Base-by-base conservation (phyloP, 2,797 vertebrate genomes). In the Rachycentron canadum region DNA sequence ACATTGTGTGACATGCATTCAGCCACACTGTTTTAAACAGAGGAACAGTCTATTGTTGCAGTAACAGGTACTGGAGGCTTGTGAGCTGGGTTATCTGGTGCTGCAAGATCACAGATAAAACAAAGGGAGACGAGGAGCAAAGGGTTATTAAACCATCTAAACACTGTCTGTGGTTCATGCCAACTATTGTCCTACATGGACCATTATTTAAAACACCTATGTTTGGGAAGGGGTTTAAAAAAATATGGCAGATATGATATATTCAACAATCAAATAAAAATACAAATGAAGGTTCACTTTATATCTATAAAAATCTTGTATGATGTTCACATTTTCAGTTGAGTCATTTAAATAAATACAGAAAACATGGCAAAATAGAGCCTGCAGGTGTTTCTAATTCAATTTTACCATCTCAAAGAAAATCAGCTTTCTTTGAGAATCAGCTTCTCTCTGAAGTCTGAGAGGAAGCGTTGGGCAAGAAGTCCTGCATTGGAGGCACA, bases 371-470 rank as follows among this genome's bases (percentile, higher is more conserved):
- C 55, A 64, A 73, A 82, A 25, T 78, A n/a, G 11, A 36, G 65
- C 79, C 76, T 47, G 53, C 34, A 61, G 73, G 61, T 47, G 13
- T 79, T 73, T 88, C 58, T 73, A 78, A 83, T 76, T 81, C 61
- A 52, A 79, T 73, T 79, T 87, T 72, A 68, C 30, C 71, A 80
- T 84, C 80, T 88, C 82, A 89, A 89, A 89, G 78, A 73, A 65
- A 78, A 81, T 79, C 77, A 61, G 63, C 55, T 83, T 69, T 77
- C 67, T 57, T 63, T 86, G 71, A 72, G 73, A 86, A 75, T 75
- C 69, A 58, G 75, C 70, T 72, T 77, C 69, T 53, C 78, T 84
- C 78, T 88, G 84, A 90, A 87, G 85, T 85, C 63, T 67, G 74
- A 76, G 76, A 80, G 40, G 60, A 86, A 68, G 69, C 45, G 45